Conservation (phyloP, 2,888 invertebrate species). For the Nysson spinosus region DNA sequence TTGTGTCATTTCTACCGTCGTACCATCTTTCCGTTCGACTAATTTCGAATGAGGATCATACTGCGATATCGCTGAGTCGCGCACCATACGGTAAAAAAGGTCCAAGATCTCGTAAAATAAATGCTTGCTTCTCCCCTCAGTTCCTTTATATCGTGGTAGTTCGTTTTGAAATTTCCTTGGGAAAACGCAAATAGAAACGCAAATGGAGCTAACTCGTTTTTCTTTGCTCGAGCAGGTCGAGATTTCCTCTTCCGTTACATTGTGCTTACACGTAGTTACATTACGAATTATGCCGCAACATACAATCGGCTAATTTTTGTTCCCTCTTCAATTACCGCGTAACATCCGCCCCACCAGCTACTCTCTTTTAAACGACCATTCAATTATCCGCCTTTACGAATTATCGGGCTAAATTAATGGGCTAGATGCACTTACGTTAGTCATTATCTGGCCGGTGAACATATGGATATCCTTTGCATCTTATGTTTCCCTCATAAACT, state of each 20-base stretch:
- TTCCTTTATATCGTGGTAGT: not conserved
- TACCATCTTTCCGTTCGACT: constrained; percentile 46
- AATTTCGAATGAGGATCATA: constrained; percentile 36
- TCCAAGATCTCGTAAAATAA: constrained; percentile 14
- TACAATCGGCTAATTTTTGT: not conserved
- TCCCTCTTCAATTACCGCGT: too few species aligned
- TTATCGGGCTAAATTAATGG: not conserved
- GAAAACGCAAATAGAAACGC: too few species aligned
- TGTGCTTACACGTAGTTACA: constrained; percentile 7
- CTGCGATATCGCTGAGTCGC: too few species aligned
- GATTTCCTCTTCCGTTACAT: constrained; percentile 10
- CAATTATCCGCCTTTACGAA: not conserved
- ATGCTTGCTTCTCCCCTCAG: not conserved
- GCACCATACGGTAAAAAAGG: constrained; percentile 9
- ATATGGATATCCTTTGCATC: too few species aligned
- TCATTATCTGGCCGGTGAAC: too few species aligned
- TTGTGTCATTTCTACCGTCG: too few species aligned
- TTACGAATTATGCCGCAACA: constrained; percentile 6
- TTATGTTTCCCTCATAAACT: too few species aligned
- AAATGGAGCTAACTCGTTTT: constrained; percentile 7
- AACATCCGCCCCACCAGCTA: not conserved
- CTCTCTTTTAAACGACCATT: too few species aligned
- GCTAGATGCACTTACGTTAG: too few species aligned
- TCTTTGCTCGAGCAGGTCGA: not conserved
- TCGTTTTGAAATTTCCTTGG: constrained; percentile 6